These are phyloP conservation scores for Drosophila hydei DNA, from an alignment of 1,140 invertebrate genomes.

Conservation along the genomic window DNA sequence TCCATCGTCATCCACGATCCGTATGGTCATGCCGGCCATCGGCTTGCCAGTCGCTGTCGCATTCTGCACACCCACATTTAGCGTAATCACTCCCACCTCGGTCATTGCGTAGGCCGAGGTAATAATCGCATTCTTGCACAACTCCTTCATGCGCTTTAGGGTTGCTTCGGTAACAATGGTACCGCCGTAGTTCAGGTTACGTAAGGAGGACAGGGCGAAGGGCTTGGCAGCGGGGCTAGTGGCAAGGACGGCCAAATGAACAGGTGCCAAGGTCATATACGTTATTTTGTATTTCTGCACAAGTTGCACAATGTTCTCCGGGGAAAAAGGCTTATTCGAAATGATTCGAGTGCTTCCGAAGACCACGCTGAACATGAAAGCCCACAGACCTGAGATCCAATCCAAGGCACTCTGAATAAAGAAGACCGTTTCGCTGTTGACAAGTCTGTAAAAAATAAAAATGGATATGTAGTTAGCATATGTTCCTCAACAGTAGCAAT, in stretches of 20 bases:
- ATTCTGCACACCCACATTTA: constrained; percentile 24
- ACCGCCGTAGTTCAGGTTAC: constrained; percentile 22
- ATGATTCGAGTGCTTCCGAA: constrained; percentile 42
- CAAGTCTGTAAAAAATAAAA: constrained; percentile 23
- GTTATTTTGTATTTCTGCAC: constrained; percentile 53
- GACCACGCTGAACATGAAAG: constrained; percentile 23
- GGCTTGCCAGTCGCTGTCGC: constrained; percentile 25
- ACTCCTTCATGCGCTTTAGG: constrained; percentile 4
- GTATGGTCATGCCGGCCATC: constrained; percentile 25
- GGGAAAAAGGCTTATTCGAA: constrained; percentile 24
- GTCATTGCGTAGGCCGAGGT: constrained; percentile 28
- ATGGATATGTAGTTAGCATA: no score
- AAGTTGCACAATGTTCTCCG: constrained; percentile 42
- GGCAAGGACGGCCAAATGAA: constrained; percentile 32
- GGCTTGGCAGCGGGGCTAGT: constrained; percentile 31
- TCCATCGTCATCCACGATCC: constrained; percentile 64
- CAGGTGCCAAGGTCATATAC: constrained; percentile 18
- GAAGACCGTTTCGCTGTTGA: constrained; percentile 28
- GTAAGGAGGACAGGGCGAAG: constrained; percentile 14
- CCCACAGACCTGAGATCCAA: constrained; percentile 46
- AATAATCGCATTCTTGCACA: constrained; percentile 17
- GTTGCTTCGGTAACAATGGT: constrained; percentile 4
- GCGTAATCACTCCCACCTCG: constrained; percentile 21
- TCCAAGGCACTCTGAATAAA: constrained; percentile 36
- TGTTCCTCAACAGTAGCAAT: no score